These are phyloP conservation scores for Siniperca obscura DNA, from an alignment of 2,797 vertebrate species.

Conservation along the genomic window DNA sequence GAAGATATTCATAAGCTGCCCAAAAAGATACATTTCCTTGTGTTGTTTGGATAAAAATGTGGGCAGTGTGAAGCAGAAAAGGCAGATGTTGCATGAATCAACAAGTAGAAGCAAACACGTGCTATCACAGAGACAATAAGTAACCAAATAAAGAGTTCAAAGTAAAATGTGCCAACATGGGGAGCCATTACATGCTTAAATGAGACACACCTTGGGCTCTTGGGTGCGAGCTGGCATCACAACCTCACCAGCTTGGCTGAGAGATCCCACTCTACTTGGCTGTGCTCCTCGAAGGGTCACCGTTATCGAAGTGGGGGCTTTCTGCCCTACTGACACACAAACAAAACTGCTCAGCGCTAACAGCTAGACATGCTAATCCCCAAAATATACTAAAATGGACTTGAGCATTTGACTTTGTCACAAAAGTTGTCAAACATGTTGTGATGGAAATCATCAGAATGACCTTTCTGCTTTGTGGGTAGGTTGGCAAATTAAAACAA, in stretches of 20 bases:
- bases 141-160: background rate
- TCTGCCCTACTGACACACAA: conserved; percentile 88
- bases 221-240: conserved; percentile 72
- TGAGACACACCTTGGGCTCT: conserved; percentile 81
- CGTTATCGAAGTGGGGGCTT: conserved; percentile 93
- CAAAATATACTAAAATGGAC: conserved; percentile 1
- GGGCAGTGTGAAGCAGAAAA: conserved; percentile 30
- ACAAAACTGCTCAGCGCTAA: conserved; percentile 62
- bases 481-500: conserved; percentile 19
- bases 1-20: background rate
- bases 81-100: background rate
- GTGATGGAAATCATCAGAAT: background rate
- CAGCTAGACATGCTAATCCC: background rate
- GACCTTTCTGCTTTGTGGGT: background rate
- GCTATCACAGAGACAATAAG: background rate
- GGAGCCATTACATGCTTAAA: background rate
- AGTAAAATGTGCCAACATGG: background rate
- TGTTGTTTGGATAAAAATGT: conserved; percentile 25
- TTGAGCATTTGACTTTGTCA: background rate
- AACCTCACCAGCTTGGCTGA: conserved; percentile 85
- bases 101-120: background rate
- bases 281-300: conserved; percentile 93
- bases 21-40: background rate
- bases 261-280: conserved; percentile 83
- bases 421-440: conserved; percentile 11